Base-by-base conservation (phyloP, 2,888 invertebrate genomes). In the Tetrapedia diversipes region DNA sequence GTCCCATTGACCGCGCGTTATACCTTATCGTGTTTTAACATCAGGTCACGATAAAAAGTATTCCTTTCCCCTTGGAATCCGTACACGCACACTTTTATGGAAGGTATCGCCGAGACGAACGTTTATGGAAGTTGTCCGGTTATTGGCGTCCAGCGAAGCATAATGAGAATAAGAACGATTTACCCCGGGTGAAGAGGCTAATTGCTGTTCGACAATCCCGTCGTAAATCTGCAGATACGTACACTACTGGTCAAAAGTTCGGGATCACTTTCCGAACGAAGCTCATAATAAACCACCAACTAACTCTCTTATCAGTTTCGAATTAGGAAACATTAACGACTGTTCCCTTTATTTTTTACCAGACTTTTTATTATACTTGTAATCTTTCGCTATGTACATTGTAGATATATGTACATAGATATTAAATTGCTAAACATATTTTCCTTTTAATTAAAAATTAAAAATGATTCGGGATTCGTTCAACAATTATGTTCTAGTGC, bases 161-260 rank as follows among this genome's bases (percentile, higher is more conserved):
- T 70, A 77, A 76, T 47, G 47, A 81, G 49, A n/a, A n/a, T 53
- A 57, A 61, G 43, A 22, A 47, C 74, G 64, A 37, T 63, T 78
- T 69, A 63, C 22, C 61, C 27, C 45, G 43, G 49, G 29, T 27
- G 34, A 61, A 45, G 7, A 54, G 54, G 24, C 73, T 79, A 74
- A 76, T 79, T 77, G 69, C 59, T 37, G 10, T 45, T 61, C 59
- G 69, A 63, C 43, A 47, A 45, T 27, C 41, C 60, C 16, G 41
- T 80, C 61, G 60, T 66, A 65, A 76, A 71, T 68, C 60, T 34
- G 37, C 8, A 24, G 57, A 49, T 34, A 22, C 60, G 22, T 51
- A 37, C 19, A 47, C 41, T 67, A 29, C 34, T 29, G 29, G 8
- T 16, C 2, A 2, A 27, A 16, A 16, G n/a, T n/a, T 16, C 27